A percentile compares a stretch with the other conserved stretches of the same genome.
Evolutionary conservation across 2,888 invertebrate species (phyloP).

Genomic region (Torymus aiolomorphi): DNA sequence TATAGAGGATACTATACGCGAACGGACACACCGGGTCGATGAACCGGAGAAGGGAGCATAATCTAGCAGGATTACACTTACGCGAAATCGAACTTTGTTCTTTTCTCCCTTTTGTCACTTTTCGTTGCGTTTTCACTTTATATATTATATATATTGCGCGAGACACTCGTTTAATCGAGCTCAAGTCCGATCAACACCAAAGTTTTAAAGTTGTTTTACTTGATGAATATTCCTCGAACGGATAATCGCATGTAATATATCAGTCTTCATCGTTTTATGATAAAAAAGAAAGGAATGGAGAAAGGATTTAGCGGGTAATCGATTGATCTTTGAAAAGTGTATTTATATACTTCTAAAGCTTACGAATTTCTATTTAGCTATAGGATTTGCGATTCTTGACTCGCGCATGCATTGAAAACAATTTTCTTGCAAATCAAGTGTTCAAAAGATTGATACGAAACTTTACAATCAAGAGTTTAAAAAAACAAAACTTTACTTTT

Average conservation of each 20-base stretch:
- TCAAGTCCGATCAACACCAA: conserved; percentile 14
- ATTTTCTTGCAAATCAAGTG: conserved; percentile 42
- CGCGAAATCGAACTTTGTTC: background rate
- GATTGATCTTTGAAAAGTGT: too few relatives aligned
- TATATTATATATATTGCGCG: background rate
- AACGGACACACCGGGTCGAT: too few relatives aligned
- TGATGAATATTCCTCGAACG: conserved; percentile 1
- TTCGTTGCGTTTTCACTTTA: background rate
- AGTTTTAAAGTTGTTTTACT: background rate
- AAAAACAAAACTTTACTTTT: background rate
- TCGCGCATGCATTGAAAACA: conserved; percentile 8
- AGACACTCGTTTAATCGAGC: conserved; percentile 1
- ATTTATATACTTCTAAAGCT: conserved; percentile 5
- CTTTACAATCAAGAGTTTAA: conserved; percentile 21
- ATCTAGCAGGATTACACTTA: conserved; percentile 1
- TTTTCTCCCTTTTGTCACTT: background rate
- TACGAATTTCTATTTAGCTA: conserved; percentile 30
- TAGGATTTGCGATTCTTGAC: conserved; percentile 17
- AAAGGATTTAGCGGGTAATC: too few relatives aligned
- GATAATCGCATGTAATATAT: conserved; percentile 32
- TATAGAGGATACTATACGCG: background rate
- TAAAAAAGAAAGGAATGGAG: too few relatives aligned
- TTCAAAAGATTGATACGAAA: conserved; percentile 36
- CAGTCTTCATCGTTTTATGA: conserved; percentile 4
- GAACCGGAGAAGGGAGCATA: background rate